Conservation (phyloP, 1,140 invertebrate genomes). For the Oryctes rhinoceros region DNA sequence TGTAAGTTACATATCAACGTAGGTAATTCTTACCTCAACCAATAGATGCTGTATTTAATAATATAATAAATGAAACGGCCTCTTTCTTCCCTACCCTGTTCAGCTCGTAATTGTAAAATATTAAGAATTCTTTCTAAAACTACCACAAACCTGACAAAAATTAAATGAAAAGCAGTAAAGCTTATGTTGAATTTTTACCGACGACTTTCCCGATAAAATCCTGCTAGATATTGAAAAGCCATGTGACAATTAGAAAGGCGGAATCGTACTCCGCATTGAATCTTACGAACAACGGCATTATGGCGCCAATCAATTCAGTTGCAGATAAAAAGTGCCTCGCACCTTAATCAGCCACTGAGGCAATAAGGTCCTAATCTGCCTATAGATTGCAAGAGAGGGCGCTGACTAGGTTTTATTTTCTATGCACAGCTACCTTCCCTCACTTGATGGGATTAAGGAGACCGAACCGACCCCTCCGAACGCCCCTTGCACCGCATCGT, state of each 20-base stretch:
- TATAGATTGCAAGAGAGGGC: constrained; percentile 21
- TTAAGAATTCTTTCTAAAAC: no score
- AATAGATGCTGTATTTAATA: no score
- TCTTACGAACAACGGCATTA: not conserved
- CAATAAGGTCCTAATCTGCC: constrained; percentile 39
- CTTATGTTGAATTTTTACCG: no score
- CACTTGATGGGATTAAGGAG: constrained; percentile 34
- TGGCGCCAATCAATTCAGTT: constrained; percentile 23
- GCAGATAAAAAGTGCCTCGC: constrained; percentile 26
- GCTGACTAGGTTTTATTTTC: constrained; percentile 40
- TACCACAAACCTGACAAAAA: no score
- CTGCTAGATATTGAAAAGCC: no score
- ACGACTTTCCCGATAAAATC: no score
- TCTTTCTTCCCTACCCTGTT: no score
- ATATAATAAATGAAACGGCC: no score
- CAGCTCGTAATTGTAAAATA: no score
- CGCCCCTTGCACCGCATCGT: not conserved
- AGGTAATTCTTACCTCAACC: no score
- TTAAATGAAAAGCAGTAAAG: no score
- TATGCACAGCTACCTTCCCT: constrained; percentile 23
- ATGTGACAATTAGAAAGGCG: not conserved
- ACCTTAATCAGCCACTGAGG: constrained; percentile 38
- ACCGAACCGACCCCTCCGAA: not conserved
- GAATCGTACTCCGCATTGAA: not conserved
- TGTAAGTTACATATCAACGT: no score